Evolutionary conservation across 1,140 invertebrate genomes (phyloP), one percentile per base, ranked within the genome.

Genomic region (Drosophila chauvacae): DNA sequence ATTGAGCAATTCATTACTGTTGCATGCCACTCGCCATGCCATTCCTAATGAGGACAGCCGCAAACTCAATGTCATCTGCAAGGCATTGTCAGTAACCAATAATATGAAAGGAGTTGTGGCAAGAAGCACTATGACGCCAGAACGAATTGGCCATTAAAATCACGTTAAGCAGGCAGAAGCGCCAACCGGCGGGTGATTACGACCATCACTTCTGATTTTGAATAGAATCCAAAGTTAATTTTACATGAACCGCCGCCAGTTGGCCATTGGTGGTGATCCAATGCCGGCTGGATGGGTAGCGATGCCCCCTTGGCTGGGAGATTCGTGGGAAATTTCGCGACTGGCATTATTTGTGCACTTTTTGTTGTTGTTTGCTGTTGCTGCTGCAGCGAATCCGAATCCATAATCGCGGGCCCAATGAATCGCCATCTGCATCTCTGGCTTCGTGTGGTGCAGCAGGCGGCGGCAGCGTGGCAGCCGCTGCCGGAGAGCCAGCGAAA

Each of bases 281-380:
- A 33, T 55, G 66, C 48, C 56, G 66, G 69, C 57, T 71, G 77
- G 78, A 73, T 60, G 62, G 77, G 47, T 45, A 37, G 45, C 48
- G 65, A 44, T 66, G 66, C 37, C 65, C 65, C 30, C 66, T 45
- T 53, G 66, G 62, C 70, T 63, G 51, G 51, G 39, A 55, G 80
- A 79, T 75, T 90, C 84, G 84, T 88, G 84, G 84, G 84, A 88
- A 88, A 75, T 78, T 88, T 88, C 77, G 80, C 65, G 62, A 64
- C 69, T 80, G 73, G 78, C 81, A 85, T 85, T 85, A 85, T 85
- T 85, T 86, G 72, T 74, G 81, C 82, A 86, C 86, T 86, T 84
- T 80, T 55, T 53, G 20, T 14, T 28, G 26, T n/a, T 16, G 13
- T 3, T 14, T 47, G 18, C 42, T 42, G 44, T 14, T 47, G 18